These are phyloP conservation scores for Peromyscus eremicus DNA, from an alignment of 2,797 vertebrate genomes.

Conservation along the genomic window DNA sequence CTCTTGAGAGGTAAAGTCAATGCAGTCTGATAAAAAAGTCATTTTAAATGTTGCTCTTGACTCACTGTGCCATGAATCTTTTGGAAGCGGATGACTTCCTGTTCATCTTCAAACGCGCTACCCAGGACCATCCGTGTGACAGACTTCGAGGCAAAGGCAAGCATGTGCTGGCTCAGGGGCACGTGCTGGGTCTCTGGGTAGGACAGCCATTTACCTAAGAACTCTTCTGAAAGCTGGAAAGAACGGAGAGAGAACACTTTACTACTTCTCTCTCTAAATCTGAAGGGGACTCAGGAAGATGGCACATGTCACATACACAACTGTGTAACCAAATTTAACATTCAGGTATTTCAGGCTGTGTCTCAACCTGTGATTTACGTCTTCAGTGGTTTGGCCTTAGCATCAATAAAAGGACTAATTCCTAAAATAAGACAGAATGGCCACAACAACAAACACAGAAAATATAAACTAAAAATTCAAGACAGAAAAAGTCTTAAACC, in stretches of 20 bases:
- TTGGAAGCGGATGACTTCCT: slow-evolving; percentile 94
- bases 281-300: slow-evolving; percentile 18
- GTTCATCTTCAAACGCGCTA: slow-evolving; percentile 92
- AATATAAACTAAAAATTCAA: slow-evolving; percentile 32
- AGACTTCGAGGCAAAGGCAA: slow-evolving; percentile 96
- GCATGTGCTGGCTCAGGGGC: slow-evolving; percentile 95
- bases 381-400: background rate
- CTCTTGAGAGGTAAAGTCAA: slow-evolving; percentile 25
- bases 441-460: slow-evolving; percentile 22
- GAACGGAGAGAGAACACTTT: slow-evolving; percentile 73
- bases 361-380: background rate
- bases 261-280: slow-evolving; percentile 28
- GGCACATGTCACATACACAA: background rate
- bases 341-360: background rate
- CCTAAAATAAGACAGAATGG: slow-evolving; percentile 44
- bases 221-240: slow-evolving; percentile 94
- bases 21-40: background rate
- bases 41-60: background rate
- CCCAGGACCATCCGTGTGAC: slow-evolving; percentile 96
- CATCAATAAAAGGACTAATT: background rate
- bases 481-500: slow-evolving; percentile 17
- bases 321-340: background rate
- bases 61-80: slow-evolving; percentile 96
- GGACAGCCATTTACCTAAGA: slow-evolving; percentile 94
- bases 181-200: slow-evolving; percentile 95